Evolutionary conservation across 2,888 invertebrate species (phyloP).

Genomic region (Barypeithes pellucidus): DNA sequence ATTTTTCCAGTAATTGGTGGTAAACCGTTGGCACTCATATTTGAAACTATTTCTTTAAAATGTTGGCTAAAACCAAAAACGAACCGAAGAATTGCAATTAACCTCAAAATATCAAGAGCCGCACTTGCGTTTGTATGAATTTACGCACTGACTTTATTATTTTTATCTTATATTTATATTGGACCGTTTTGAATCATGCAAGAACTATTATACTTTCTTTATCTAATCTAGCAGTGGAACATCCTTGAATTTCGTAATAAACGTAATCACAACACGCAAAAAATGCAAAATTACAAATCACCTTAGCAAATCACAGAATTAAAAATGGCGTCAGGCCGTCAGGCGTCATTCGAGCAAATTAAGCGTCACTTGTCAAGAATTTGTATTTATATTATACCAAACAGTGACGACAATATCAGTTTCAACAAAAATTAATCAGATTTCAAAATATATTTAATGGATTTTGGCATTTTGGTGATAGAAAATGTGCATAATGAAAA

Average conservation of each 20-base stretch:
- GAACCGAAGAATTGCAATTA: background rate
- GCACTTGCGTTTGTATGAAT: background rate
- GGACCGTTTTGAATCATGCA: constrained; percentile 9
- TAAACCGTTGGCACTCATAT: constrained; percentile 43
- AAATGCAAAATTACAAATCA: too few species aligned
- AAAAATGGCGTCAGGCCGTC: too few species aligned
- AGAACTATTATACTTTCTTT: constrained; percentile 7
- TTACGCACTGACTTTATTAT: constrained; percentile 20
- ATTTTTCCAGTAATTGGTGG: constrained; percentile 65
- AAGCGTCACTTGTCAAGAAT: too few species aligned
- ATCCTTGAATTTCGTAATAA: background rate
- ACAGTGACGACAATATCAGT: too few species aligned
- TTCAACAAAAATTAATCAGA: too few species aligned
- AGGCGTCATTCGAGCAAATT: too few species aligned
- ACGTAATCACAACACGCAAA: too few species aligned
- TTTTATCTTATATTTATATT: constrained; percentile 24
- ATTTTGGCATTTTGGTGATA: too few species aligned
- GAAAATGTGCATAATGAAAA: too few species aligned
- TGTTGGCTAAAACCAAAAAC: background rate
- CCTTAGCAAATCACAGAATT: too few species aligned
- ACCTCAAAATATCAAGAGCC: constrained; percentile 12
- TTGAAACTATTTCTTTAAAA: constrained; percentile 15
- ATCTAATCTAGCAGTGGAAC: constrained; percentile 1
- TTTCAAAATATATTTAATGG: too few species aligned
- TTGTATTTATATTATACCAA: too few species aligned